Evolutionary conservation across 2,888 invertebrate species (phyloP).

Genomic region (Pteria penguin): DNA sequence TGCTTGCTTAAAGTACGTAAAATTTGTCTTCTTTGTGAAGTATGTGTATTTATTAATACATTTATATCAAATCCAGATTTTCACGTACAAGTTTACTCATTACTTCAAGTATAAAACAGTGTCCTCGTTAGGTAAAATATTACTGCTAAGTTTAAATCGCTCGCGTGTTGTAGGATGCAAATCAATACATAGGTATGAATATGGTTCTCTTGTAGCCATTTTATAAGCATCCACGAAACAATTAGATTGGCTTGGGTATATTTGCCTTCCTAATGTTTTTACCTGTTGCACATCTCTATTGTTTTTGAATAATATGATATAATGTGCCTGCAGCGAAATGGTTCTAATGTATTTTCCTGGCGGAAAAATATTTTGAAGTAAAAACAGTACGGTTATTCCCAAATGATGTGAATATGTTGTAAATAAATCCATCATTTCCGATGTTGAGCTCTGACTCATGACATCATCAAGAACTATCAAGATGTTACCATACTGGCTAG

Average conservation of each 20-base stretch:
- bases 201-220: constrained; percentile 26
- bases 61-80: constrained; percentile 23
- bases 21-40: constrained; percentile 22
- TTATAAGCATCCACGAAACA: constrained; percentile 47
- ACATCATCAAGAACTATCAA: constrained; percentile 42
- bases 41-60: constrained; percentile 24
- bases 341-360: constrained; percentile 25
- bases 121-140: constrained; percentile 40
- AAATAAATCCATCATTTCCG: constrained; percentile 32
- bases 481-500: constrained; percentile 11
- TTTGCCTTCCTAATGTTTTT: constrained; percentile 43
- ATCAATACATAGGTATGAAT: constrained; percentile 36
- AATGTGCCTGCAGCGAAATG: constrained; percentile 31
- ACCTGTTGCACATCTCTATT: constrained; percentile 43
- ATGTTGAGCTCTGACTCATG: constrained; percentile 11
- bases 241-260: constrained; percentile 38
- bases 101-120: constrained; percentile 23
- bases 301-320: constrained; percentile 43
- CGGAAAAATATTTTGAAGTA: constrained; percentile 33
- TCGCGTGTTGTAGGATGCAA: constrained; percentile 33
- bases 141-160: constrained; percentile 28
- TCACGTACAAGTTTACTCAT: constrained; percentile 1
- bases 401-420: constrained; percentile 36
- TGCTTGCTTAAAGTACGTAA: constrained; percentile 17
- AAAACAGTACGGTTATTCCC: constrained; percentile 16